Evolutionary conservation across 2,113 vertebrate genomes (phyloP), one percentile per base, ranked within the genome.

Genomic region (Laterallus jamaicensis): DNA sequence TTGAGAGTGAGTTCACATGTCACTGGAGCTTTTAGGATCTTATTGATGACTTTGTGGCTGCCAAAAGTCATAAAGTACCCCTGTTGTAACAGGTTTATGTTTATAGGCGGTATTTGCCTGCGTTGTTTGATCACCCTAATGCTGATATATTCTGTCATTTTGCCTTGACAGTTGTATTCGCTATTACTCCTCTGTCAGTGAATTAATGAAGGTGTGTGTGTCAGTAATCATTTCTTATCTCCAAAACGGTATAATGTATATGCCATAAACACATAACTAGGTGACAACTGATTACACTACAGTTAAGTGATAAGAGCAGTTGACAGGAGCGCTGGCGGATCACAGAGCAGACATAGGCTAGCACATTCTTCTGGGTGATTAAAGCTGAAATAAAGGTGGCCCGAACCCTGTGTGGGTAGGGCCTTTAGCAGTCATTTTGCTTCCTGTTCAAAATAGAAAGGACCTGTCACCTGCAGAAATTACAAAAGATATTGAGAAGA

Each of bases 71-170:
- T 93, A 56, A 96, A 92, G 81, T 59, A 68, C 44, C 59, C 77
- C 74, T 63, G 88, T 89, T 96, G 74, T 92, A 96, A 93, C 91
- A 94, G 83, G 88, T 95, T 96, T 85, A 91, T 96, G 77, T 96
- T 94, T 92, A 93, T 95, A 91, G 93, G 74, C 1, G 37, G 40
- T 69, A 67, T 96, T 94, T 89, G 62, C 77, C 69, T 89, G 49
- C 8, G 1, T 35, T 93, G 77, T 97, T 96, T 97, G 91, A 91
- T 94, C 18, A 1, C 49, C 31, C 50, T 87, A 82, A 91, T 35
- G 74, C 76, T 95, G 92, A 96, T 91, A 50, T 20, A 73, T 76
- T 82, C 86, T 94, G 95, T 94, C 92, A 87, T 89, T 93, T 92
- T 92, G 82, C 89, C 88, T 92, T 94, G 92, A 47, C 70, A 73